Conservation (phyloP, 1,140 invertebrate species). For the Drosophila orosa region DNA sequence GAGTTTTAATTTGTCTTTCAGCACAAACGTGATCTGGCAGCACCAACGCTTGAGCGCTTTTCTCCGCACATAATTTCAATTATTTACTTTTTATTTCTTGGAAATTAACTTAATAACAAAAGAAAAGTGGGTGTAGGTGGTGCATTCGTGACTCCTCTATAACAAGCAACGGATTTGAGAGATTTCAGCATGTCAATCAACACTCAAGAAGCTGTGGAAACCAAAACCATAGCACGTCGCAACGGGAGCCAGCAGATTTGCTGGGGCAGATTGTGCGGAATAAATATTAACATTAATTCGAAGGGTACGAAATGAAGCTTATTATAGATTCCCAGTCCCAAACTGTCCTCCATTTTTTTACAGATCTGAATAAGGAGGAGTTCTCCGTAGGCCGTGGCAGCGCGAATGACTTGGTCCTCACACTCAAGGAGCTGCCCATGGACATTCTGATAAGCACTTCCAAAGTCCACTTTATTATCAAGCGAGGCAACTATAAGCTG, state of each 20-base stretch:
- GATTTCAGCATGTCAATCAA: slow-evolving; percentile 65
- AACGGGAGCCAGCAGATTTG: slow-evolving; percentile 73
- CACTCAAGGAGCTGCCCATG: slow-evolving; percentile 68
- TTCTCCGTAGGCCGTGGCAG: slow-evolving; percentile 72
- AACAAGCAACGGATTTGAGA: slow-evolving; percentile 38
- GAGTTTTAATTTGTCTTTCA: too few species aligned
- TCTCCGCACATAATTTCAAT: not conserved
- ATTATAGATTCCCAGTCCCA: not conserved
- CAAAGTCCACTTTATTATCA: slow-evolving; percentile 78
- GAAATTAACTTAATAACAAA: not conserved
- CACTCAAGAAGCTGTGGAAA: slow-evolving; percentile 57
- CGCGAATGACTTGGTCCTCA: slow-evolving; percentile 70
- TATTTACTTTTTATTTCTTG: not conserved
- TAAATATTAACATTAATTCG: slow-evolving; percentile 74
- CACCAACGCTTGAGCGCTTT: not conserved
- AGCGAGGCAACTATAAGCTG: slow-evolving; percentile 63
- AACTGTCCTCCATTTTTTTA: not conserved
- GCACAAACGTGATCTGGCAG: not conserved
- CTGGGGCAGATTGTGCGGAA: slow-evolving; percentile 77
- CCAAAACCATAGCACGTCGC: slow-evolving; percentile 69
- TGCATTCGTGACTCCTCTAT: not conserved
- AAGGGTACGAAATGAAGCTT: slow-evolving; percentile 67
- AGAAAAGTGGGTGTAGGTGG: not conserved
- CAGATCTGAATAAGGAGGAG: slow-evolving; percentile 71
- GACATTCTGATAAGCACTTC: slow-evolving; percentile 72